Evolutionary conservation across 2,797 vertebrate species (phyloP), one percentile per base, ranked within the genome.

Genomic region (Poliocrania exsul): DNA sequence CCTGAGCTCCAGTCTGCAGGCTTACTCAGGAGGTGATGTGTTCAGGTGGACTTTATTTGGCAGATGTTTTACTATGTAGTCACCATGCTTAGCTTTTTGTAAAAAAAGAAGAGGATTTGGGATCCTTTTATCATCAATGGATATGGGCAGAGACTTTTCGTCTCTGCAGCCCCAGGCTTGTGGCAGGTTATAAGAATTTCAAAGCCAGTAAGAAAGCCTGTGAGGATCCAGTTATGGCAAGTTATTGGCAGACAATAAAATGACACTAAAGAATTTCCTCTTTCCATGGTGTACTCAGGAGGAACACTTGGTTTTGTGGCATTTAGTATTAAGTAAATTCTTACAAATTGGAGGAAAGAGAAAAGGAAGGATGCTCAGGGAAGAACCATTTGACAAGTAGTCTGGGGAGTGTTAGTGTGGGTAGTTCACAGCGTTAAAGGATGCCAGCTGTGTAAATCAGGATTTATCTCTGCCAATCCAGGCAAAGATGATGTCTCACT

Each of bases 381-480:
- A 90, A 90, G 77, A 70, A 86, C 13, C 54, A 70, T 79, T 49
- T 92, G 84, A 86, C 47, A 81, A 62, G 33, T 83, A 91, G 44
- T n/a, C 37, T 81, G 78, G 11, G 37, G 14, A 79, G 10, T 35
- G 21, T 47, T 77, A 66, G 14, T 50, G 49, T 70, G 64, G 33
- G 46, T 64, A 51, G 54, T 73, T 90, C 86, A 38, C 62, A 66
- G n/a, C 78, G 37, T 53, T 77, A 87, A 94, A 88, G 26, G 51
- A 75, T 84, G 56, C 62, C 91, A 92, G 73, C 66, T 86, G 77
- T 86, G 73, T 84, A 95, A 96, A 95, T 81, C 7, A 0, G 66
- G 62, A 83, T 88, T 95, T 96, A 90, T 33, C 14, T 91, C 77
- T 91, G 47, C 62, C 92, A 92, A 56, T 90, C 47, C 44, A 86